Evolutionary conservation across 1,140 invertebrate species (phyloP).

Genomic region (Tyrophagus putrescentiae): DNA sequence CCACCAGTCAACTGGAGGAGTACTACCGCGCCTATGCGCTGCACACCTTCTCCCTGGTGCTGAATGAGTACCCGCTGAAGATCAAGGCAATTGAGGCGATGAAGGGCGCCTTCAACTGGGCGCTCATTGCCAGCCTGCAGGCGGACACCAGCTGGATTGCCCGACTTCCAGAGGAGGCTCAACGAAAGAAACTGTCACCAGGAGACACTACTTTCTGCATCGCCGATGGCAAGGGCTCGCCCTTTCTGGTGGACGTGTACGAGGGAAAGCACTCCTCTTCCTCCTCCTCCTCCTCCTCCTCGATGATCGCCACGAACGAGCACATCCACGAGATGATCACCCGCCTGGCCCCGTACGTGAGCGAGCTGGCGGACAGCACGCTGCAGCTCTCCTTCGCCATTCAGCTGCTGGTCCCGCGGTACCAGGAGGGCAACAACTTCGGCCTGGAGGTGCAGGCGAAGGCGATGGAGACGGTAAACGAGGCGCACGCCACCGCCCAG

Average conservation of each 20-base stretch:
- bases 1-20: not conserved
- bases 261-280: not conserved
- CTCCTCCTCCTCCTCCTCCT: not conserved
- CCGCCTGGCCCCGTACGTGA: slow-evolving; percentile 12
- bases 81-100: not conserved
- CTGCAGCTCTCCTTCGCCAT: slow-evolving; percentile 90
- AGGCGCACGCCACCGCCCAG: not conserved
- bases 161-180: too few relatives aligned
- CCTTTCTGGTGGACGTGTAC: not conserved
- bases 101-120: not conserved
- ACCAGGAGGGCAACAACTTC: slow-evolving; percentile 98
- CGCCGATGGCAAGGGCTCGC: not conserved
- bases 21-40: not conserved
- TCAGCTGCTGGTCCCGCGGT: slow-evolving; percentile 93
- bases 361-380: slow-evolving; percentile 15
- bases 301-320: slow-evolving; percentile 18
- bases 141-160: not conserved
- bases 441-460: slow-evolving; percentile 69
- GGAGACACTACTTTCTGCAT: not conserved
- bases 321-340: slow-evolving; percentile 12
- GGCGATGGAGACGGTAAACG: slow-evolving; percentile 13
- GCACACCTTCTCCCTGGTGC: slow-evolving; percentile 1
- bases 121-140: not conserved
- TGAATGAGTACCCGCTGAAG: slow-evolving; percentile 6
- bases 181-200: not conserved